phyloP scores from a whole-genome alignment of 2,888 invertebrate species.

The Leucophenga maculata region DNA sequence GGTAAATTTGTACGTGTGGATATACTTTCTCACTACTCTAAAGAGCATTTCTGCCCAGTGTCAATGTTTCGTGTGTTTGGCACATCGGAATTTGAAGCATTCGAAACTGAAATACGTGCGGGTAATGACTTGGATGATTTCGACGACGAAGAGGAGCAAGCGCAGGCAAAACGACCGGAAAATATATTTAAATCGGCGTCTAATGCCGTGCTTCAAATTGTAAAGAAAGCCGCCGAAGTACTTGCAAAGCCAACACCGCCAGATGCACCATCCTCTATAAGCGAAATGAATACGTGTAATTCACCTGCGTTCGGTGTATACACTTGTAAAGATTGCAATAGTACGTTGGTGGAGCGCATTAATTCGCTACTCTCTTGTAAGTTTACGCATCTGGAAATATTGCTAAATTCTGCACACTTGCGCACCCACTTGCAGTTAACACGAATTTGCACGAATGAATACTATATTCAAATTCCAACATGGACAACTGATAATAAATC shows the following conservation, averaged over 20 bases:
- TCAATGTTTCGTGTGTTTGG: slow-evolving; percentile 96
- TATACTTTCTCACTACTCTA: slow-evolving; percentile 93
- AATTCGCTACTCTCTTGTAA: slow-evolving; percentile 84
- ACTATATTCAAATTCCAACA: slow-evolving; percentile 74
- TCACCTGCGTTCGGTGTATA: slow-evolving; percentile 81
- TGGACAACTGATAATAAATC: not conserved
- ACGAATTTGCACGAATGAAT: slow-evolving; percentile 76
- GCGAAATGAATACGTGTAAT: slow-evolving; percentile 73
- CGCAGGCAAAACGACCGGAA: slow-evolving; percentile 70
- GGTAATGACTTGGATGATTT: slow-evolving; percentile 79
- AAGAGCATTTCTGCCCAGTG: slow-evolving; percentile 97
- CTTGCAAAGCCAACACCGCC: slow-evolving; percentile 79
- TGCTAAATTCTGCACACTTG: slow-evolving; percentile 78
- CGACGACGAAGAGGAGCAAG: slow-evolving; percentile 75
- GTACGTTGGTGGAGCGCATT: slow-evolving; percentile 80
- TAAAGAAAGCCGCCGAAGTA: slow-evolving; percentile 91
- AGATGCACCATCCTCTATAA: slow-evolving; percentile 57
- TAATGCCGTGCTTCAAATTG: slow-evolving; percentile 92
- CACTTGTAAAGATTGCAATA: slow-evolving; percentile 82
- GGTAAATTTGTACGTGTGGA: slow-evolving; percentile 94
- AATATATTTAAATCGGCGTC: slow-evolving; percentile 89
- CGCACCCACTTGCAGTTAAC: slow-evolving; percentile 76
- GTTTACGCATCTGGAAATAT: slow-evolving; percentile 75
- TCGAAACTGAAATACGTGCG: slow-evolving; percentile 86
- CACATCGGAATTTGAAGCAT: slow-evolving; percentile 91